Evolutionary conservation across 1,140 invertebrate genomes (phyloP).

Genomic region (Aleiodes sp.): DNA sequence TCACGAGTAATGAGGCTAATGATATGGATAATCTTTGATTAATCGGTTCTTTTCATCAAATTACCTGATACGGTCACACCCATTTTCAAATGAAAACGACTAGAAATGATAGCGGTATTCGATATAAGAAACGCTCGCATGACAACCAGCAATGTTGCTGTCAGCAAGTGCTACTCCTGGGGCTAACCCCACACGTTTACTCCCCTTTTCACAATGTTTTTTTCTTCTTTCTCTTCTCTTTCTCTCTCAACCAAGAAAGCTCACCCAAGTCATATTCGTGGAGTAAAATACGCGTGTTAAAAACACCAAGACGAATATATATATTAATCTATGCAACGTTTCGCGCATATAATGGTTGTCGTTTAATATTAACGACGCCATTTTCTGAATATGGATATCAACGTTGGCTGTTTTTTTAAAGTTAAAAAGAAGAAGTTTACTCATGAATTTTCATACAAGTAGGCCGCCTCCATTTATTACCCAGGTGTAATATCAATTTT

Average conservation of each 20-base stretch:
- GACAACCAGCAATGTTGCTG: slow-evolving; percentile 56
- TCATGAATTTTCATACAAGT: slow-evolving; percentile 62
- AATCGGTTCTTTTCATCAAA: slow-evolving; percentile 50
- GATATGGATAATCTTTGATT: slow-evolving; percentile 51
- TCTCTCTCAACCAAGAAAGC: neutral
- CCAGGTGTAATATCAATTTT: slow-evolving; percentile 9
- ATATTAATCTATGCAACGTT: slow-evolving; percentile 18
- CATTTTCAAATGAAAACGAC: slow-evolving; percentile 56
- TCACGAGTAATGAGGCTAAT: slow-evolving; percentile 34
- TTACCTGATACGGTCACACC: slow-evolving; percentile 56
- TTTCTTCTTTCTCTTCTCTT: neutral
- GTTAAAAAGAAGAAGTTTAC: slow-evolving; percentile 42
- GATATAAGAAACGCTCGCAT: slow-evolving; percentile 55
- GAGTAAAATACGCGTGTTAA: neutral
- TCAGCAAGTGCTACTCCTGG: slow-evolving; percentile 19
- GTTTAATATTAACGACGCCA: slow-evolving; percentile 66
- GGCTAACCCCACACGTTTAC: slow-evolving; percentile 1
- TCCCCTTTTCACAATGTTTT: neutral
- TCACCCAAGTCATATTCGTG: slow-evolving; percentile 7
- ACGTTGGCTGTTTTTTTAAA: slow-evolving; percentile 52
- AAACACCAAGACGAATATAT: neutral
- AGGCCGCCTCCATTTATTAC: slow-evolving; percentile 14
- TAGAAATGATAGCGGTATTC: slow-evolving; percentile 56
- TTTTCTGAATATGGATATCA: slow-evolving; percentile 64
- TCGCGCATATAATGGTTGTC: slow-evolving; percentile 57